Percentiles rank a stretch among this genome's conserved stretches.
Conservation (phyloP, 2,113 vertebrate species). For the Ranitomeya variabilis region DNA sequence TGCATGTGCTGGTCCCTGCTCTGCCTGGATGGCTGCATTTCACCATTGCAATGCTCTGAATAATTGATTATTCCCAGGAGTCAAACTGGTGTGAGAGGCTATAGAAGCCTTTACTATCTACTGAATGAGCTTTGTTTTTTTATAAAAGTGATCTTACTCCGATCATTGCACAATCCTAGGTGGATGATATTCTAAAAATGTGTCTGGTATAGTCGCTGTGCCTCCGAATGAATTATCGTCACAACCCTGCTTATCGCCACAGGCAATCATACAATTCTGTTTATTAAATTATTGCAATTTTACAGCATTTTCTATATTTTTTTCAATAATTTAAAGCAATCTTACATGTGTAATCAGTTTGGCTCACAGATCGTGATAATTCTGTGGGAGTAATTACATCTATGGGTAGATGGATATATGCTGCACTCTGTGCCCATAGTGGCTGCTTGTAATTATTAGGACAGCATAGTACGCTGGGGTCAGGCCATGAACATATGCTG, state of each 20-base stretch:
- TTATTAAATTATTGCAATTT: not conserved
- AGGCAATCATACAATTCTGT: no score
- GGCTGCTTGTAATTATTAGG: not conserved
- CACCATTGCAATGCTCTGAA: not conserved
- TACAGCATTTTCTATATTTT: not conserved
- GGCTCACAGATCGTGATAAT: not conserved
- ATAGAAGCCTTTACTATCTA: not conserved
- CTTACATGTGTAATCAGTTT: not conserved
- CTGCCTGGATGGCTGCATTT: not conserved
- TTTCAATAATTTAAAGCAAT: not conserved
- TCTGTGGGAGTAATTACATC: not conserved
- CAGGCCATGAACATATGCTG: not conserved
- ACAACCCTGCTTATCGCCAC: not conserved
- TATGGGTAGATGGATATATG: not conserved
- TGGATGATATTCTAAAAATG: not conserved
- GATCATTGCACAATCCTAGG: no score
- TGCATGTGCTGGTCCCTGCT: not conserved
- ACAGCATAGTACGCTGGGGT: not conserved
- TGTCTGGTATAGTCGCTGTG: not conserved
- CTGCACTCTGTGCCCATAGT: not conserved
- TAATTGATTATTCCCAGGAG: slow-evolving; percentile 21
- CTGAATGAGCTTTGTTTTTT: not conserved
- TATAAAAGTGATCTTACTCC: not conserved
- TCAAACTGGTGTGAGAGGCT: not conserved
- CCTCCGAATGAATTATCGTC: not conserved